Conservation (phyloP, 2,888 invertebrate genomes). For the Mongoloraphidia duomilia region DNA sequence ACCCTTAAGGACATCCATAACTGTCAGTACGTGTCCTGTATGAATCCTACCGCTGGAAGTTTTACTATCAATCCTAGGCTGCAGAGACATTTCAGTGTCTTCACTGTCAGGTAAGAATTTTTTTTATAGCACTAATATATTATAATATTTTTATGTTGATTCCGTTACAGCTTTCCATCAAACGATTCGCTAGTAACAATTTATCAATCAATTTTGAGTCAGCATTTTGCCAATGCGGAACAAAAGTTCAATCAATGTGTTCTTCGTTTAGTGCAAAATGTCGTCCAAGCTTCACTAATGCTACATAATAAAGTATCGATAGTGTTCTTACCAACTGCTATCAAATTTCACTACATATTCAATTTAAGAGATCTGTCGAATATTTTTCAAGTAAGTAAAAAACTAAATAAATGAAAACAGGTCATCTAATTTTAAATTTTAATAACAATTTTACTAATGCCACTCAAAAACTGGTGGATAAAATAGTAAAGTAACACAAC, state of each 20-base stretch:
- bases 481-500: not conserved
- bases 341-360: slow-evolving; percentile 94
- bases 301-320: slow-evolving; percentile 76
- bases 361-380: slow-evolving; percentile 90
- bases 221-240: slow-evolving; percentile 71
- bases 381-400: slow-evolving; percentile 65
- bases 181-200: slow-evolving; percentile 73
- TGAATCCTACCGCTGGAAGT: slow-evolving; percentile 96
- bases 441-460: too few species aligned
- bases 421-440: not conserved
- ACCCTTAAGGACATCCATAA: slow-evolving; percentile 89
- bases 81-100: slow-evolving; percentile 80
- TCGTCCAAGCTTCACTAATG: slow-evolving; percentile 70
- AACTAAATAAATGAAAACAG: slow-evolving; percentile 3
- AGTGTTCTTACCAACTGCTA: slow-evolving; percentile 86
- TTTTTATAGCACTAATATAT: not conserved
- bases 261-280: slow-evolving; percentile 50
- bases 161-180: slow-evolving; percentile 44
- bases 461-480: not conserved
- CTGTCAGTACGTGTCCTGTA: slow-evolving; percentile 92
- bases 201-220: slow-evolving; percentile 75
- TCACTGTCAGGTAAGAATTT: slow-evolving; percentile 49
- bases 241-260: slow-evolving; percentile 61
- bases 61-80: slow-evolving; percentile 92
- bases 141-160: not conserved